Base-by-base conservation (phyloP, 1,140 invertebrate species). In the Papilio machaon region DNA sequence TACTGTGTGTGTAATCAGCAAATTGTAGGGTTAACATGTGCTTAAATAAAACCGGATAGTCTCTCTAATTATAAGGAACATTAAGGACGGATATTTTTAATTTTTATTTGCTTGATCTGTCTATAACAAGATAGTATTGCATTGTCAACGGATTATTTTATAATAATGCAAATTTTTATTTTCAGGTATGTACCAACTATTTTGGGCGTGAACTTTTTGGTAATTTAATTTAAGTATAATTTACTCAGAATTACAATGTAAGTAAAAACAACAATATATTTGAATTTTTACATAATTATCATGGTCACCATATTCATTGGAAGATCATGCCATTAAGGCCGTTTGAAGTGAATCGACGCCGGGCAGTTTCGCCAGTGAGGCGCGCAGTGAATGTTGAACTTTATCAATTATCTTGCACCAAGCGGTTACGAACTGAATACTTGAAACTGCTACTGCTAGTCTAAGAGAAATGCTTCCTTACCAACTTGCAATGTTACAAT, bases 351-450 rank as follows among this genome's bases (percentile, higher is more conserved):
- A 17, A 64, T 80, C 79, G 73, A 82, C 49, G 58, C 58, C 60
- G 83, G 86, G 76, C 85, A 89, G 87, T 92, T 91, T 89, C 86
- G 83, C 87, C 85, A 86, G 89, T 91, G 90, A 87, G 83, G 76
- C 80, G 83, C 85, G 79, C 85, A 83, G 84, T 87, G 86, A 90
- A 87, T 91, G 89, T 88, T 88, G 86, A 91, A 92, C 91, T 92
- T 92, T 92, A 92, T 91, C 88, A 91, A 92, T 92, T 91, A 91
- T 90, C 87, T 88, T 86, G 85, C 89, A 90, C 89, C 85, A 86
- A 85, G 79, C 89, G 81, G 88, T 91, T 82, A 75, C 82, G 77
- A 82, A 78, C 80, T 78, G 84, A 91, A 90, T 89, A 88, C 84
- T 90, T 89, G 82, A 81, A 85, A 82, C 84, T 81, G 80, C 82